Conservation (phyloP, 1,140 invertebrate species). For the Oppia nitens region DNA sequence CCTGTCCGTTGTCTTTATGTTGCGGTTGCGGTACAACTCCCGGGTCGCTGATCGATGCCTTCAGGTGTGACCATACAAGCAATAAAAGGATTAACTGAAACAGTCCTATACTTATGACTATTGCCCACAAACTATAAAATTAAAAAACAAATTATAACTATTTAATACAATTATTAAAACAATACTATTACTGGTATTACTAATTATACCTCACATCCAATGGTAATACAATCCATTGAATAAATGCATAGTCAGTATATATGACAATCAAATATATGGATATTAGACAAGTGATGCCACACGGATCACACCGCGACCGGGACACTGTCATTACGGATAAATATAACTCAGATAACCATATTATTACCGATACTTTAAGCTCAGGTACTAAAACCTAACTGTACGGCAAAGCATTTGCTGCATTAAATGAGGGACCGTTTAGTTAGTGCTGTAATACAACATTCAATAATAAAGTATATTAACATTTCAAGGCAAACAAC, state of each 20-base stretch:
- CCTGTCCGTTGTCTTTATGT: background rate
- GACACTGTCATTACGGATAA: background rate
- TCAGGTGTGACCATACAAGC: conserved; percentile 13
- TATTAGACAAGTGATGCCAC: conserved; percentile 13
- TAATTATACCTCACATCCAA: background rate
- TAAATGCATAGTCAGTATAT: conserved; percentile 13
- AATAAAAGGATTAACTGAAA: conserved; percentile 12
- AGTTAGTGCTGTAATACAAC: background rate
- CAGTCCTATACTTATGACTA: conserved; percentile 2
- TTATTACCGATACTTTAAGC: background rate
- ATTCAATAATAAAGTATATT: too few relatives aligned
- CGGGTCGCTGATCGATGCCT: conserved; percentile 9
- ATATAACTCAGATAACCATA: background rate
- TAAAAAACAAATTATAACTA: background rate
- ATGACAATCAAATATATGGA: conserved; percentile 6
- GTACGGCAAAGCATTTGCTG: background rate
- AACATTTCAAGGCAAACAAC: too few relatives aligned
- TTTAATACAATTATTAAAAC: background rate
- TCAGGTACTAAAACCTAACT: background rate
- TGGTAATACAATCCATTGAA: background rate
- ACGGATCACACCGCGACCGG: conserved; percentile 11
- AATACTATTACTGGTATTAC: background rate
- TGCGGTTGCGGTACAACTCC: conserved; percentile 2
- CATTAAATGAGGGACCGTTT: background rate
- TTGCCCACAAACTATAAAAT: background rate